These are phyloP conservation scores for Pogonomyrmex californicus DNA, from an alignment of 1,140 invertebrate genomes.

Conservation along the genomic window DNA sequence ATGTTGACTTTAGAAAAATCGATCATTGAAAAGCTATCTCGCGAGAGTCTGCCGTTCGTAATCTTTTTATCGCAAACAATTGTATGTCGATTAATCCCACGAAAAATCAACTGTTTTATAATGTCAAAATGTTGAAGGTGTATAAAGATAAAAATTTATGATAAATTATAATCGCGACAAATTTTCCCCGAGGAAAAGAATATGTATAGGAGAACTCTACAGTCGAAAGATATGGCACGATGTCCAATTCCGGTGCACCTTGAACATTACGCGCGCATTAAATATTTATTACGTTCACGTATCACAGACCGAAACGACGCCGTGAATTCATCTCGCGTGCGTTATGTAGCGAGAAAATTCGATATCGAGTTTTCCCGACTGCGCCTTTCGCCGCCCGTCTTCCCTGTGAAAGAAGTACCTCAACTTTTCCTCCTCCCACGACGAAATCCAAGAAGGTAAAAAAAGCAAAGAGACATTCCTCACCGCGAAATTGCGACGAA, in stretches of 20 bases:
- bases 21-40: not conserved
- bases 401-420: not conserved
- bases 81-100: not conserved
- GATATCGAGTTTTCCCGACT: conserved; percentile 38
- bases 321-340: conserved; percentile 46
- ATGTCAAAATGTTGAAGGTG: too few species aligned
- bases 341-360: conserved; percentile 53
- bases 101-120: not conserved
- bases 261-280: conserved; percentile 24
- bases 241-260: not conserved
- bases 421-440: not conserved
- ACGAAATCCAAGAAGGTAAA: conserved; percentile 6
- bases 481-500: not conserved
- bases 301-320: conserved; percentile 29
- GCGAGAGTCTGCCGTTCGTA: not conserved
- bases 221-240: not conserved
- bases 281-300: conserved; percentile 56
- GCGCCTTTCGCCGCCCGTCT: conserved; percentile 11
- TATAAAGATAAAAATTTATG: not conserved
- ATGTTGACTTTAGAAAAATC: conserved; percentile 18
- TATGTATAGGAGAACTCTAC: not conserved
- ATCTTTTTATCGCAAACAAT: not conserved
- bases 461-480: conserved; percentile 16
- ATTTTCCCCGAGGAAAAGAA: not conserved
- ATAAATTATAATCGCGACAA: not conserved